A percentile compares a stretch with the other conserved stretches of the same genome.
phyloP scores from a whole-genome alignment of 2,113 vertebrate species.

The Acrocephalus arundinaceus region DNA sequence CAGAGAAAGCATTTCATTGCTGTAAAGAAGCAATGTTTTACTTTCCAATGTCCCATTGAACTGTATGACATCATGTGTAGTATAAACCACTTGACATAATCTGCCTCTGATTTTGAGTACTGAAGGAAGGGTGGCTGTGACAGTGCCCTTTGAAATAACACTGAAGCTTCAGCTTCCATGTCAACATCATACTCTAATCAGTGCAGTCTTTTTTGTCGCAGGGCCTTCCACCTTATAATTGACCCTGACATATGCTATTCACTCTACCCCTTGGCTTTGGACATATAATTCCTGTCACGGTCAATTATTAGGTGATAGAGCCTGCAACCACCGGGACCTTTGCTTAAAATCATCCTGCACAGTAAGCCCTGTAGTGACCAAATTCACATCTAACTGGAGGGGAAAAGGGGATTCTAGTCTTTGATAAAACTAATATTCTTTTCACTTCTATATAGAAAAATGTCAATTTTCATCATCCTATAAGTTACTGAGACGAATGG shows the following conservation, averaged over 20 bases:
- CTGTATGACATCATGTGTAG: neutral
- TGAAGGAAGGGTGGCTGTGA: constrained; percentile 22
- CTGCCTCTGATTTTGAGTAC: constrained; percentile 33
- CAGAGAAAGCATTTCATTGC: neutral
- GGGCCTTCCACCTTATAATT: constrained; percentile 70
- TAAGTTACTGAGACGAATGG: constrained; percentile 28
- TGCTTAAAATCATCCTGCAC: constrained; percentile 49
- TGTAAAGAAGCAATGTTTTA: neutral
- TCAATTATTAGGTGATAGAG: constrained; percentile 69
- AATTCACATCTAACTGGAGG: constrained; percentile 56
- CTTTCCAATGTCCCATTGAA: neutral
- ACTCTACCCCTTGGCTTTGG: constrained; percentile 62
- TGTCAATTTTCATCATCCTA: constrained; percentile 45
- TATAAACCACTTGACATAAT: constrained; percentile 22
- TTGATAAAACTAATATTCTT: constrained; percentile 60
- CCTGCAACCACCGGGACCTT: constrained; percentile 48
- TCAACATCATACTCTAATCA: constrained; percentile 68
- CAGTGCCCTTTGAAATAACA: constrained; percentile 60
- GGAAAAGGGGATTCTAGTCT: neutral
- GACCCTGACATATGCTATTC: constrained; percentile 72
- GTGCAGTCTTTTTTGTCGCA: constrained; percentile 65
- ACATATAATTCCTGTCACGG: constrained; percentile 68
- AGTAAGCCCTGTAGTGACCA: constrained; percentile 49
- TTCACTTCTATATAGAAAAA: constrained; percentile 44
- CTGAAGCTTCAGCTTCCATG: constrained; percentile 47